These are phyloP conservation scores for Paralichthys olivaceus DNA, from an alignment of 2,113 vertebrate species.

Conservation along the genomic window DNA sequence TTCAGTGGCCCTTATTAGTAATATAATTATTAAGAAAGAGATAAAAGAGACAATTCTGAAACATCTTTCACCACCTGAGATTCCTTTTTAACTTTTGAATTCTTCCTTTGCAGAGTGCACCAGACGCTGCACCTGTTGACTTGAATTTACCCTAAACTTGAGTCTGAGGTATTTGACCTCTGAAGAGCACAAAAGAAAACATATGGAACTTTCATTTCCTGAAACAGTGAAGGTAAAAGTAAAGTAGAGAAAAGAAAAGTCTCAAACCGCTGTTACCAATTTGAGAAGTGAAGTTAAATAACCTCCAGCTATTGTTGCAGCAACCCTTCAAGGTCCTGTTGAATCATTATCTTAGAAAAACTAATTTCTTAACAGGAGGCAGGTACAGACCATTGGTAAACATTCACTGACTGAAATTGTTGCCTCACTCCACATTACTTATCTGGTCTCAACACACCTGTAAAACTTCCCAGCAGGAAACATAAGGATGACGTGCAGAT, in stretches of 20 bases:
- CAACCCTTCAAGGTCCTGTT: conserved; percentile 12
- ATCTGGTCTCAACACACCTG: conserved; percentile 52
- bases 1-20: too few species aligned
- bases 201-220: conserved; percentile 15
- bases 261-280: background rate
- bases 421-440: conserved; percentile 2
- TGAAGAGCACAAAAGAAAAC: background rate
- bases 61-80: background rate
- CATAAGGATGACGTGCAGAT: background rate
- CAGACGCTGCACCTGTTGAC: background rate
- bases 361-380: background rate
- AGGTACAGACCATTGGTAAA: background rate
- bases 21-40: too few species aligned
- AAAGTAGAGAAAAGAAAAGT: background rate
- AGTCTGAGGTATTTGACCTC: background rate
- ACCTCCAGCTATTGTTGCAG: conserved; percentile 12
- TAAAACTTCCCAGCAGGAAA: conserved; percentile 45
- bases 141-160: background rate
- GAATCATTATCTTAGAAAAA: conserved; percentile 35
- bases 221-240: background rate
- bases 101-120: background rate
- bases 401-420: conserved; percentile 31
- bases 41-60: background rate
- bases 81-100: background rate
- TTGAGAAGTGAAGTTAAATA: conserved; percentile 14